Conservation (phyloP, 2,113 vertebrate genomes). For the Aegotheles bennettii region DNA sequence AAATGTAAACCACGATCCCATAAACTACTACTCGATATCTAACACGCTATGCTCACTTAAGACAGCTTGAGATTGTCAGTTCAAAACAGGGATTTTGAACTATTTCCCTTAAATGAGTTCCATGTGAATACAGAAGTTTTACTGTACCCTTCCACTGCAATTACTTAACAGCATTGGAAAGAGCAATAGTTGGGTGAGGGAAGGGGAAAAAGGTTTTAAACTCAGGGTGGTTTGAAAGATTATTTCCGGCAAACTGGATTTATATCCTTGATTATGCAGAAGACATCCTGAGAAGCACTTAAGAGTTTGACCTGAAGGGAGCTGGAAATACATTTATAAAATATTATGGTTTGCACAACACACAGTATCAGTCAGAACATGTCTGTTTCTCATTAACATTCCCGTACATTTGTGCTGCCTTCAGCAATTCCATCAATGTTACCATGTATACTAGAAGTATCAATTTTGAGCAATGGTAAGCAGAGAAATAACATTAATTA, state of each 20-base stretch:
- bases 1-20: constrained; percentile 13
- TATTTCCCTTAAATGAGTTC: constrained; percentile 20
- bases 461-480: background rate
- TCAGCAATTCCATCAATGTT: constrained; percentile 13
- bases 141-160: background rate
- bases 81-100: background rate
- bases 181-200: background rate
- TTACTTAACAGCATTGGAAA: background rate
- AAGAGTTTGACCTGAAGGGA: constrained; percentile 38
- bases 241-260: constrained; percentile 32
- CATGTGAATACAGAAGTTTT: constrained; percentile 21
- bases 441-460: background rate
- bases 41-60: constrained; percentile 7
- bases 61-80: constrained; percentile 26
- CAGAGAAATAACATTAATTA: background rate
- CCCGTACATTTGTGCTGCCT: constrained; percentile 2
- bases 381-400: constrained; percentile 59
- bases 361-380: background rate
- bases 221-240: constrained; percentile 2
- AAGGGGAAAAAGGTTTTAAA: background rate
- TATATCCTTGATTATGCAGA: constrained; percentile 27
- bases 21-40: constrained; percentile 16
- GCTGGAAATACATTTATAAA: constrained; percentile 26
- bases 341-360: background rate
- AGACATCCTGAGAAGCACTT: constrained; percentile 31